Evolutionary conservation across 2,888 invertebrate species (phyloP).

Genomic region (Sinotaia quadrata): DNA sequence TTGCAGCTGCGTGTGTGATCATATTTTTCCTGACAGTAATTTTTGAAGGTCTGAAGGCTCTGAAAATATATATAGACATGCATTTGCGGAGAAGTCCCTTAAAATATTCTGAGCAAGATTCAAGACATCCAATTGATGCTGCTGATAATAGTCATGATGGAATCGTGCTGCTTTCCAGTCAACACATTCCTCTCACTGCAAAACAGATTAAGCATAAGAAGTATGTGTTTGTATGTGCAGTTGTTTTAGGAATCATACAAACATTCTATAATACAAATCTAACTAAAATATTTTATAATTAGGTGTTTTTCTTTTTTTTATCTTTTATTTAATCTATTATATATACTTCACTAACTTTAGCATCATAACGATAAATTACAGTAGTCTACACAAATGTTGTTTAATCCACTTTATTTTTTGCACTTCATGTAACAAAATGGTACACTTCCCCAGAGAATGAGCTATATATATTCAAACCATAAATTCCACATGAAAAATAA

Average conservation of each 20-base stretch:
- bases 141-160: conserved; percentile 31
- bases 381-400: no score
- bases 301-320: no score
- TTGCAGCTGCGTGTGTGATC: conserved; percentile 45
- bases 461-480: no score
- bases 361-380: no score
- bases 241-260: neutral
- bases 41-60: conserved; percentile 49
- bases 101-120: conserved; percentile 38
- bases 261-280: no score
- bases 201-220: conserved; percentile 37
- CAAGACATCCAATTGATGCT: conserved; percentile 37
- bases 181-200: conserved; percentile 51
- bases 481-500: no score
- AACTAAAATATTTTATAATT: no score
- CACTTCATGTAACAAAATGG: no score
- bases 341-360: no score
- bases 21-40: conserved; percentile 44
- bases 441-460: no score
- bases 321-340: no score
- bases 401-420: no score
- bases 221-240: conserved; percentile 18
- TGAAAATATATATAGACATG: conserved; percentile 46
- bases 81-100: conserved; percentile 51
- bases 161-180: conserved; percentile 47